Evolutionary conservation across 2,797 vertebrate species (phyloP), one percentile per base, ranked within the genome.

Genomic region (Parambassis ranga): DNA sequence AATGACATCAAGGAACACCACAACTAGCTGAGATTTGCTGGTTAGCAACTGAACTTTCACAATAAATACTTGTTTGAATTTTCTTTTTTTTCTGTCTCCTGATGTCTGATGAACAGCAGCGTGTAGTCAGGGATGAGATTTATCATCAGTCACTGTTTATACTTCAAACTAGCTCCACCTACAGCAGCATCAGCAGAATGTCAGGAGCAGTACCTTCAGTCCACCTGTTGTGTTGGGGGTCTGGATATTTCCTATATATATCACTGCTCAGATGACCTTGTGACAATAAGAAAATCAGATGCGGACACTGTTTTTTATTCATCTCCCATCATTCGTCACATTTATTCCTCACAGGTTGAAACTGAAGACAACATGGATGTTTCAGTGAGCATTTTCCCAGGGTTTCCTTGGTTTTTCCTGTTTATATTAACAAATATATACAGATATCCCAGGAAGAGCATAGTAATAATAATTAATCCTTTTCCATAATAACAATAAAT

Each of bases 401-500:
- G 67, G 69, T 76, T 71, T 69, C 63, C 64, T 71, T 51, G 59
- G 30, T 71, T 72, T 59, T 75, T 76, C 76, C 79, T 83, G n/a
- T 73, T 83, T 77, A 72, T 86, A 82, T 86, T 87, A 89, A 91
- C 88, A 90, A 90, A 90, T 89, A 91, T 91, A 80, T 90, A 91
- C 90, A 91, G 65, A 90, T 79, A 85, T 82, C 75, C 82, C 74
- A 82, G 82, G 81, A 82, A 83, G 75, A 87, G 77, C 50, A 39
- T 68, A 19, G 58, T 65, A 61, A 67, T 83, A 41, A 60, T 80
- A 83, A 88, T 81, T 33, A 76, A 82, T 82, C 49, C 68, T 77
- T 82, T 87, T 76, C 76, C 82, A 74, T 89, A 88, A 87, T 91
- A 90, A 92, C 86, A 92, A 90, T 91, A 85, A 85, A 88, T 90